Evolutionary conservation across 2,888 invertebrate genomes (phyloP).

Genomic region (Acanthococcus lagerstroemiae): DNA sequence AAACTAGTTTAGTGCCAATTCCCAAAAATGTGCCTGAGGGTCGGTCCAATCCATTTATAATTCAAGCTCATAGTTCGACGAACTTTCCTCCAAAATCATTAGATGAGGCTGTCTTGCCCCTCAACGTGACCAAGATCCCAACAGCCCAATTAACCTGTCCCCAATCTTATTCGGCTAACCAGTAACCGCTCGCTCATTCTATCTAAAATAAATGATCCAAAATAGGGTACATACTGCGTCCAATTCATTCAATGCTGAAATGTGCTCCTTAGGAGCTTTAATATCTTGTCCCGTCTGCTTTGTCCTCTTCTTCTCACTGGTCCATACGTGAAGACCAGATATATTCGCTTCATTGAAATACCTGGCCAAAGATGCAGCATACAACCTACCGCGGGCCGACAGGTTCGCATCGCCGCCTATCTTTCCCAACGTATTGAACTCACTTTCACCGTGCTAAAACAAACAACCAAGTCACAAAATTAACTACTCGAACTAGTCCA

Average conservation of each 20-base stretch:
- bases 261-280: conserved; percentile 68
- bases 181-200: not conserved
- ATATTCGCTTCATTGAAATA: conserved; percentile 59
- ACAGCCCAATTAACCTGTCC: no score
- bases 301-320: conserved; percentile 77
- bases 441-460: conserved; percentile 82
- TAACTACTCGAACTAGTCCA: no score
- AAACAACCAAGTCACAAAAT: not conserved
- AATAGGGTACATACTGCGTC: conserved; percentile 64
- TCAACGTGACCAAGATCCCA: no score
- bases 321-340: conserved; percentile 72
- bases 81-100: no score
- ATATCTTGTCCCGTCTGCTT: conserved; percentile 75
- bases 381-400: conserved; percentile 68
- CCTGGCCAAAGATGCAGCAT: conserved; percentile 62
- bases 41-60: no score
- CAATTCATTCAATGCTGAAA: conserved; percentile 82
- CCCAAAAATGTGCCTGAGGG: no score
- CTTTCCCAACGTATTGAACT: conserved; percentile 77
- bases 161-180: no score
- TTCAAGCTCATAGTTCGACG: no score
- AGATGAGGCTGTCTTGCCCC: no score
- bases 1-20: no score
- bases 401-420: conserved; percentile 85
- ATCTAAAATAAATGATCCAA: not conserved